Evolutionary conservation across 2,888 invertebrate species (phyloP), one percentile per base, ranked within the genome.

Genomic region (Heliconius hortense): DNA sequence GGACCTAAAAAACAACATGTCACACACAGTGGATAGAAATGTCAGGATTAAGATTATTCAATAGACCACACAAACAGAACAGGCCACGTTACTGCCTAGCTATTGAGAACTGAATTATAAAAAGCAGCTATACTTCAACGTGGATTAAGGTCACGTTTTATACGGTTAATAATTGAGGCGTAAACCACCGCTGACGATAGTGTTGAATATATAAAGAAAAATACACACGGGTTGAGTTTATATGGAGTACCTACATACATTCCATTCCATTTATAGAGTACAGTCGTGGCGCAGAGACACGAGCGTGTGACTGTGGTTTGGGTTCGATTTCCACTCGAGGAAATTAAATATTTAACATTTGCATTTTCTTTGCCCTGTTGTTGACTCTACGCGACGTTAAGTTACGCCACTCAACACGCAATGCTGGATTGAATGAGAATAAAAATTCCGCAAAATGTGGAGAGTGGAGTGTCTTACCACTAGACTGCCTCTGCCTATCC

Each of bases 81-180:
- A 48, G 48, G n/a, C 28, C 13, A 53, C 28, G 31, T 28, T 53
- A 68, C 53, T 31, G 53, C 69, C 53, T 56, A 15, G 56, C 56
- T 18, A 56, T 56, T 31, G 69, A 69, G 35, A 69, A n/a, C 28
- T 69, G n/a, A 69, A 56, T 69, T 69, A 48, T 56, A 69, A 69
- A 69, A 69, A 56, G 69, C 28, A 53, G 68, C 53, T 69, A 56
- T 69, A 69, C 53, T 69, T 69, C 69, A 53, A 69, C 56, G 24
- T 69, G 56, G 56, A 69, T 69, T 69, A 69, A n/a, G 69, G 69
- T 69, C 69, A 69, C 56, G 69, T 56, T 66, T 66, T 69, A 69
- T 69, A 69, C 31, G 69, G n/a, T 35, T 69, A 69, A 69, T 69
- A 69, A 69, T 69, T 69, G 56, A 69, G 56, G 69, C 69, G 69